A percentile compares a stretch with the other conserved stretches of the same genome.
Evolutionary conservation across 2,888 invertebrate genomes (phyloP).

Genomic region (Xanthorhoe designata): DNA sequence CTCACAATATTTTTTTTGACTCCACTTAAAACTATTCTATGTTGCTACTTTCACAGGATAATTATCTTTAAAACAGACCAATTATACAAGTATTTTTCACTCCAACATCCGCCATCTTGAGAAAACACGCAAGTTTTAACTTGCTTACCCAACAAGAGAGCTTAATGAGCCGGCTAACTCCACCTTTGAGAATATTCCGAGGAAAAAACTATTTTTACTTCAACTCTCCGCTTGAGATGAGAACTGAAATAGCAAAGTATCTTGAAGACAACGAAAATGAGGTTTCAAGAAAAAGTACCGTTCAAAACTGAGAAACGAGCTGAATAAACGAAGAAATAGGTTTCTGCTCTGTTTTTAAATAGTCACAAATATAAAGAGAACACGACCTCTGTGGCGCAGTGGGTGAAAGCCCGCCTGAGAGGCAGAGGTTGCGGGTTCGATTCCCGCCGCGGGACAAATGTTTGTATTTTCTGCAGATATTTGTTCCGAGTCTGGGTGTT

Average conservation of each 20-base stretch:
- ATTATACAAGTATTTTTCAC: constrained; percentile 1
- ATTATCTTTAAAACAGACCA: neutral
- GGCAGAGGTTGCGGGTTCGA: no score
- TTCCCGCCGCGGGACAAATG: no score
- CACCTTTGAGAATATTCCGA: constrained; percentile 28
- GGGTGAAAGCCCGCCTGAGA: no score
- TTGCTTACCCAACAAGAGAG: constrained; percentile 42
- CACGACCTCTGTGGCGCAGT: no score
- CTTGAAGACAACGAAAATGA: constrained; percentile 6
- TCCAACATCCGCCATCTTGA: constrained; percentile 7
- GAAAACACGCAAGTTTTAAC: constrained; percentile 33
- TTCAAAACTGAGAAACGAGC: neutral
- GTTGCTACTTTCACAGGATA: neutral
- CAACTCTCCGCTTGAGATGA: constrained; percentile 14
- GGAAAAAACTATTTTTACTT: constrained; percentile 37
- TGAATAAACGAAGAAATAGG: neutral
- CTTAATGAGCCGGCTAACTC: constrained; percentile 39
- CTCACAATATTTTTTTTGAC: no score
- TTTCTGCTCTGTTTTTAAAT: neutral
- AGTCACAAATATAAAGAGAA: no score
- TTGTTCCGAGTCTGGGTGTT: no score
- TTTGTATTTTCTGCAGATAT: no score
- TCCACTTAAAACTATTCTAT: neutral
- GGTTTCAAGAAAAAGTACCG: neutral
- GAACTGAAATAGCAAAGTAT: constrained; percentile 1